phyloP scores from a whole-genome alignment of 2,888 invertebrate genomes.

The Penaeus monodon region DNA sequence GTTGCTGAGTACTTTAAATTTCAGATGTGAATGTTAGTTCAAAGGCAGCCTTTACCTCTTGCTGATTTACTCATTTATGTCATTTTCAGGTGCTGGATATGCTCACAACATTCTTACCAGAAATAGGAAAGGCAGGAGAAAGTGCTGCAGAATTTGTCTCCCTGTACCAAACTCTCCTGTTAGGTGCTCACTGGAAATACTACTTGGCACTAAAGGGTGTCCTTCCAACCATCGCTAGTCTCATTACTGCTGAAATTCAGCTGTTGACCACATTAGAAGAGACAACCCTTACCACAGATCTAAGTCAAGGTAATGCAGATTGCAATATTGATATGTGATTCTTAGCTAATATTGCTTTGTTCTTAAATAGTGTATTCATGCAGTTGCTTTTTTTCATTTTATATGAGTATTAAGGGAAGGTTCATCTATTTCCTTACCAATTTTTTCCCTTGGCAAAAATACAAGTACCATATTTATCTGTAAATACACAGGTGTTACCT shows the following conservation, averaged over 20 bases:
- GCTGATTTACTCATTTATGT: no score
- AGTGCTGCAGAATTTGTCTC: constrained; percentile 91
- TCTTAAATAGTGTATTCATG: not conserved
- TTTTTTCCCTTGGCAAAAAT: no score
- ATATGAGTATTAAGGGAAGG: no score
- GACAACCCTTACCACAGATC: constrained; percentile 91
- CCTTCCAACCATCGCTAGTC: constrained; percentile 84
- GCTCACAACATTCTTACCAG: constrained; percentile 87
- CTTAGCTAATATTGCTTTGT: not conserved
- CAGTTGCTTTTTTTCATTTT: not conserved
- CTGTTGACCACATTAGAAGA: constrained; percentile 90
- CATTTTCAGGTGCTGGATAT: constrained; percentile 80
- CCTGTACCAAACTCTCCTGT: constrained; percentile 83
- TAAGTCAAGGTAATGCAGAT: constrained; percentile 80
- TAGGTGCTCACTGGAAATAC: constrained; percentile 90
- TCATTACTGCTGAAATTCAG: constrained; percentile 89
- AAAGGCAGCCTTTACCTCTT: no score
- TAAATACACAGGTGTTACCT: no score
- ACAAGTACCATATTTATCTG: no score
- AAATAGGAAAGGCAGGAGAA: constrained; percentile 89
- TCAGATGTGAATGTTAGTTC: no score
- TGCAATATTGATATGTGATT: not conserved
- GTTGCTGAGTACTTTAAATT: no score
- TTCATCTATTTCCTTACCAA: no score
- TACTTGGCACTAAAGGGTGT: constrained; percentile 91